Evolutionary conservation across 2,888 invertebrate genomes (phyloP), one percentile per base, ranked within the genome.

Genomic region (Criorhina ranunculi): DNA sequence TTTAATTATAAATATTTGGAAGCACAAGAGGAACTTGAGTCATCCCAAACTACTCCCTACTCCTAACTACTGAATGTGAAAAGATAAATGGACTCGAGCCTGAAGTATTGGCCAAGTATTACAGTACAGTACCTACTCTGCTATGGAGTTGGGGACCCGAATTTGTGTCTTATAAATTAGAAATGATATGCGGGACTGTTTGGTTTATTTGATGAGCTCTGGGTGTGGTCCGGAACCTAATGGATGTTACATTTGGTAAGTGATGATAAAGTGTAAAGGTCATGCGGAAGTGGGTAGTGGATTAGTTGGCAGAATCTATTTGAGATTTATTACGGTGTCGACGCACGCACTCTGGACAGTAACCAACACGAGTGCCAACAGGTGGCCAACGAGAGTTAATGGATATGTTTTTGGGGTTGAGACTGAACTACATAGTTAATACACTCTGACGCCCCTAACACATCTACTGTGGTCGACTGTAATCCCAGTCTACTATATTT

Each of bases 1-100:
- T 69, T 75, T 81, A 81, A 81, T 81, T 69, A 80, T 62, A 69
- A 60, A 80, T 75, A n/a, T 62, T 67, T 67, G 33, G 17, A 42
- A 64, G 64, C 17, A 17, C n/a, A 53, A 42, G 8, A 24, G 49
- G 31, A 66, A 24, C 33, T 49, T 51, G 19, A 35, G 49, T 24
- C 40, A 9, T 4, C 11, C 17, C 37, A 5, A 53, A 24, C 24
- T 24, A 24, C 24, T 24, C n/a, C n/a, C n/a, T n/a, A n/a, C n/a
- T n/a, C n/a, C n/a, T n/a, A n/a, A 24, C 24, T 24, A 24, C 24
- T 24, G n/a, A n/a, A 11, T 40, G 12, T 5, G 24, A 40, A 40
- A 15, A 53, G 51, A 53, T 53, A 53, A 53, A 67, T 67, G 53
- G 31, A 17, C 11, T 40, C 11, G 9, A 40, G 40, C 40, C 37